phyloP scores from a whole-genome alignment of 2,113 vertebrate species.

The Crotalus horridus region DNA sequence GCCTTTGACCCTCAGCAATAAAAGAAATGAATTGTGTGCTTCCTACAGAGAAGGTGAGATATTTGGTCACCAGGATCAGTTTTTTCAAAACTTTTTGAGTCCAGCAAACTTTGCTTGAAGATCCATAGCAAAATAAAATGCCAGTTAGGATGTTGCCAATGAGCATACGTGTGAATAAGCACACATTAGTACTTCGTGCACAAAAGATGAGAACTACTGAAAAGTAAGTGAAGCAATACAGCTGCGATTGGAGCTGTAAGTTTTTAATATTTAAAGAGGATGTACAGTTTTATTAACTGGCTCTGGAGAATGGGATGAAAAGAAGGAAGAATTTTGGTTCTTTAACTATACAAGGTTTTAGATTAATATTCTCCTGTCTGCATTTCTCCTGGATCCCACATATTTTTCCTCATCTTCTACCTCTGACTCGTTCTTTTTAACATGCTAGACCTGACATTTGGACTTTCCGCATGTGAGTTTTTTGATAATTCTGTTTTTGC shows the following conservation, averaged over 20 bases:
- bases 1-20: background rate
- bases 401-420: background rate
- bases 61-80: slow-evolving; percentile 7
- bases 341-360: accelerated
- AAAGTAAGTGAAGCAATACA: background rate
- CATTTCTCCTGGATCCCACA: background rate
- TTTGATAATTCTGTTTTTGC: background rate
- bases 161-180: background rate
- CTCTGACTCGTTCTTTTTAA: background rate
- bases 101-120: slow-evolving; percentile 25
- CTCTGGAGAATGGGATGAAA: background rate
- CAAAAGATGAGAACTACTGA: background rate
- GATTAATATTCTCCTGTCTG: background rate
- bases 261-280: accelerated
- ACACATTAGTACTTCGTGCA: background rate
- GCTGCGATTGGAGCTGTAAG: background rate
- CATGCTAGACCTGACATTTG: background rate
- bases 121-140: background rate
- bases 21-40: background rate
- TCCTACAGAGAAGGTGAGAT: background rate
- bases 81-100: slow-evolving; percentile 9
- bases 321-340: background rate
- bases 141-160: background rate
- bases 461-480: background rate
- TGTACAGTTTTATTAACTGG: background rate